Conservation (phyloP, 2,113 vertebrate species). For the Platichthys stellatus region DNA sequence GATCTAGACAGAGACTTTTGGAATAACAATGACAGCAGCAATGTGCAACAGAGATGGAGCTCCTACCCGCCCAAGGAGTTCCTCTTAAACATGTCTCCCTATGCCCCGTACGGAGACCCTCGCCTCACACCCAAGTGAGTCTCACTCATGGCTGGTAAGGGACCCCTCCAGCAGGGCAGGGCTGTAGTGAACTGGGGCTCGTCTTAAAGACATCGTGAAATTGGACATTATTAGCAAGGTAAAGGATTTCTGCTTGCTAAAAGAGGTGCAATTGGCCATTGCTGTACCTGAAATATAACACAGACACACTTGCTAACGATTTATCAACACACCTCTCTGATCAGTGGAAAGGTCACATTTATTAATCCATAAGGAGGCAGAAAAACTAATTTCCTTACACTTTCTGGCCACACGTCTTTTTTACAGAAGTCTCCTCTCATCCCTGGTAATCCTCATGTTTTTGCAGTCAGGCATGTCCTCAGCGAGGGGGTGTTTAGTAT, state of each 20-base stretch:
- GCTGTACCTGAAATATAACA: conserved; percentile 13
- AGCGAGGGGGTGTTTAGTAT: conserved; percentile 68
- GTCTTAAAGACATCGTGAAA: conserved; percentile 16
- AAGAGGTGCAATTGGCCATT: conserved; percentile 13
- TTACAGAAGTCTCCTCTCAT: conserved; percentile 55
- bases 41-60: conserved; percentile 99
- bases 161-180: conserved; percentile 70
- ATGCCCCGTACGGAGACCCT: conserved; percentile 97
- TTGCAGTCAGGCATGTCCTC: conserved; percentile 55
- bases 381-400: conserved; percentile 36
- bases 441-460: conserved; percentile 64
- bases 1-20: conserved; percentile 99
- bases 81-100: conserved; percentile 99
- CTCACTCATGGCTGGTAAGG: conserved; percentile 84
- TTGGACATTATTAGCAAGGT: neutral
- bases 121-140: conserved; percentile 99
- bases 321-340: conserved; percentile 32
- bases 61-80: conserved; percentile 99
- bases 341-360: conserved; percentile 44
- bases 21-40: conserved; percentile 99
- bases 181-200: conserved; percentile 68
- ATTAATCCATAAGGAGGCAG: conserved; percentile 23
- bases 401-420: conserved; percentile 48
- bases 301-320: conserved; percentile 13
- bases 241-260: conserved; percentile 1